A percentile compares a stretch with the other conserved stretches of the same genome.
These are phyloP conservation scores for Esox lucius DNA, from an alignment of 2,797 vertebrate species.

Conservation along the genomic window DNA sequence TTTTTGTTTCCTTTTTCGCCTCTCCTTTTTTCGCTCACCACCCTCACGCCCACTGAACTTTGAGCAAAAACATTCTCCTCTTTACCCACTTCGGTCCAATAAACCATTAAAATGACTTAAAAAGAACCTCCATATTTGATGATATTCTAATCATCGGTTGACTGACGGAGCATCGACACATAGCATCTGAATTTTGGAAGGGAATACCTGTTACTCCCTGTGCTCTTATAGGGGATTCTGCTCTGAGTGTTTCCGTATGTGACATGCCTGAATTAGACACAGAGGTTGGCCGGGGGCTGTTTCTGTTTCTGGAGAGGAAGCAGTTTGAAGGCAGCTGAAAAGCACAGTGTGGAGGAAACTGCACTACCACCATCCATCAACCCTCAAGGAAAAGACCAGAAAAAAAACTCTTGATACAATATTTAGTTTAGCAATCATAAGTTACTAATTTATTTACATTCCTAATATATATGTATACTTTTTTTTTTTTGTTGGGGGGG, in stretches of 20 bases:
- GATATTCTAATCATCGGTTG: constrained; percentile 23
- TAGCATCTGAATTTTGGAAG: constrained; percentile 19
- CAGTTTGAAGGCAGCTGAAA: constrained; percentile 44
- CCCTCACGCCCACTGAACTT: no score
- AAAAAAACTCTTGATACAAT: constrained; percentile 62
- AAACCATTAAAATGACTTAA: no score
- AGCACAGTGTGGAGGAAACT: constrained; percentile 28
- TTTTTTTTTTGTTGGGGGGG: constrained; percentile 44
- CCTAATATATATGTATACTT: constrained; percentile 52
- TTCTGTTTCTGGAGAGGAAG: constrained; percentile 2
- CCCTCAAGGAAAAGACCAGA: constrained; percentile 39
- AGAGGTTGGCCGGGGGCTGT: neutral
- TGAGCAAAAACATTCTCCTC: no score
- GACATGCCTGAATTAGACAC: constrained; percentile 4
- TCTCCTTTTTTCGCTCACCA: no score
- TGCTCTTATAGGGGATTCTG: constrained; percentile 3
- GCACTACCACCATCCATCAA: constrained; percentile 58
- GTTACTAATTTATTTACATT: constrained; percentile 72
- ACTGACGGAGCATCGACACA: constrained; percentile 27
- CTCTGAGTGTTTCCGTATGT: constrained; percentile 6
- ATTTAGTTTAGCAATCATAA: constrained; percentile 61
- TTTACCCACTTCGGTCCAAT: no score
- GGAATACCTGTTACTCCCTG: neutral
- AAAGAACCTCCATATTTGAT: constrained; percentile 3
- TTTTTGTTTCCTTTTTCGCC: no score